Evolutionary conservation across 2,113 vertebrate species (phyloP), one percentile per base, ranked within the genome.

Genomic region (Galbula dea): DNA sequence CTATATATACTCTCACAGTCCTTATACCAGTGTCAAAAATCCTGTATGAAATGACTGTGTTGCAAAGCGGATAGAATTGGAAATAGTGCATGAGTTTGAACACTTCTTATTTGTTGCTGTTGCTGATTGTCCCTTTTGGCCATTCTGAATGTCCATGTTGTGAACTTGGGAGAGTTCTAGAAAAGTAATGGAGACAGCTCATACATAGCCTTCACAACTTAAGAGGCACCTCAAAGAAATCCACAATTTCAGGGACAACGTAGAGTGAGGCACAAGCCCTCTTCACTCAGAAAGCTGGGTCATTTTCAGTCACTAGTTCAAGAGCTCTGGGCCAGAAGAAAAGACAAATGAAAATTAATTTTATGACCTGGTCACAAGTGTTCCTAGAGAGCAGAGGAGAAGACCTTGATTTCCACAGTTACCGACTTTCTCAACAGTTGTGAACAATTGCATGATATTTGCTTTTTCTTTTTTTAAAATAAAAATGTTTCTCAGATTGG

Each of bases 21-120:
- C 32, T 82, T 76, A 76, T 32, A 71, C 6, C 43, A 62, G 20
- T 72, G 52, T 92, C 71, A 92, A 79, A 93, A 92, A 62, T 79
- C 29, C 58, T 79, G 23, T 54, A 73, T 61, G 39, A 76, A 90
- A 87, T 87, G 69, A 78, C 34, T 2, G 1, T 71, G 27, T 36
- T 90, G 62, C 46, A 32, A 83, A 76, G 46, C 37, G 72, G 29
- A 49, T 52, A 46, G 32, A 29, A 39, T 69, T 90, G 32, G 45
- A 93, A 93, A 83, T 8, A 59, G 17, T 27, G 13, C 34, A 85
- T 48, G 34, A 63, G 23, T 16, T 43, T 46, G 45, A 72, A 54
- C 3, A 21, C 22, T 83, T 89, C 1, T 58, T 29, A 55, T 68
- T 69, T 69, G 5, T 13, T 73, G 13, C 32, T 45, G 20, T 71